Base-by-base conservation (phyloP, 2,888 invertebrate species). In the Dryococelus australis region DNA sequence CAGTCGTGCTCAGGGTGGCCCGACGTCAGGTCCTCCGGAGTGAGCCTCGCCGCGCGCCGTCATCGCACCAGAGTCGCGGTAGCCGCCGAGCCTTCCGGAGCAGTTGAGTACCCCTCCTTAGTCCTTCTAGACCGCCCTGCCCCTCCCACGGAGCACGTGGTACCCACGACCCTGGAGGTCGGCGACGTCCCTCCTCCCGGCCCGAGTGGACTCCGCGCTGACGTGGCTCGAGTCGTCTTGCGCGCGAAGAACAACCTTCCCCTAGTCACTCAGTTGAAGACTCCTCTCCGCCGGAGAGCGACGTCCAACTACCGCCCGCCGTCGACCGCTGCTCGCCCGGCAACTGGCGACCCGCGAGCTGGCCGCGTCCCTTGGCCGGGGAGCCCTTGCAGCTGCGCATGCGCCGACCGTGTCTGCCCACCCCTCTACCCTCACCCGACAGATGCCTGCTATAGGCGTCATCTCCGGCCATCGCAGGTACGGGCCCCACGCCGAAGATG, bases 401-500 rank as follows among this genome's bases (percentile, higher is more conserved):
- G 65, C 65, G 65, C n/a, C 65, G n/a, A 6, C 2, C 10, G 8
- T 88, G 88, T 13, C 89, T 88, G 47, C 86, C 87, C 78, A 80
- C 43, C 16, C 84, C 88, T 43, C 86, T 1, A 81, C 85, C 47
- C 92, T 91, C 79, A 92, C 92, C 90, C 93, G 92, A 90, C 95
- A 95, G 92, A 99, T 99, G 90, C 96, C 95, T 91, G 97, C 35
- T 35, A 96, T n/a, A n/a, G n/a, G n/a, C 97, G 98, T 99, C 87
- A 99, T 93, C 0, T 99, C 99, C 91, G 99, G 97, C 92, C 97
- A 97, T 87, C 98, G 98, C 0, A 97, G 97, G 91, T 96, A 96
- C 90, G 97, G 97, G 89, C 97, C n/a, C n/a, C n/a, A n/a, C n/a
- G n/a, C n/a, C n/a, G 96, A 90, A 96, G 96, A 90, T 96, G 93